A percentile compares a stretch with the other conserved stretches of the same genome.
These are phyloP conservation scores for Ganaspis sp. DNA, from an alignment of 1,140 invertebrate genomes.

Conservation along the genomic window DNA sequence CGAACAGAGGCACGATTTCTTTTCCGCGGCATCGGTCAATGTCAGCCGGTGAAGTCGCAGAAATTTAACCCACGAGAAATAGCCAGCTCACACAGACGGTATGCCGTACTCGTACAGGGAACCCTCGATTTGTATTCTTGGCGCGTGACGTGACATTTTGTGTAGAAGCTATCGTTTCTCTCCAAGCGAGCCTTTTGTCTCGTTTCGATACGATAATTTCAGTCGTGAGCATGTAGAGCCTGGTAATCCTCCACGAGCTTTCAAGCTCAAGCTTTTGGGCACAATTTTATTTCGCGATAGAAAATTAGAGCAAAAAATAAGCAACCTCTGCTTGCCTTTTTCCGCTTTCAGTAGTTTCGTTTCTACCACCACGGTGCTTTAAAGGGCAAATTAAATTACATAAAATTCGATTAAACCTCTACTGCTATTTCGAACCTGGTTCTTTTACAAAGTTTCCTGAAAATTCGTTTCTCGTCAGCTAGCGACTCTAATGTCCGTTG, in stretches of 20 bases:
- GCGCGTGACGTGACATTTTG: constrained; percentile 60
- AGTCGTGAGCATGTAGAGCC: constrained; percentile 39
- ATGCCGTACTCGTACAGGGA: constrained; percentile 58
- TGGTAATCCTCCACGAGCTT: constrained; percentile 38
- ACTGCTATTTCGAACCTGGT: constrained; percentile 30
- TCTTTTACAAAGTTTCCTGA: constrained; percentile 37
- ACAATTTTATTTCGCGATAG: constrained; percentile 67
- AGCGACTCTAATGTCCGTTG: not conserved
- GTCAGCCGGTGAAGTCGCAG: constrained; percentile 68
- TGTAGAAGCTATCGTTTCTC: constrained; percentile 60
- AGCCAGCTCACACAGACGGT: constrained; percentile 48
- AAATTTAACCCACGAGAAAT: constrained; percentile 70
- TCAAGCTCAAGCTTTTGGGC: constrained; percentile 51
- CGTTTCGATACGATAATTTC: constrained; percentile 63
- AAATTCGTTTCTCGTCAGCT: constrained; percentile 29
- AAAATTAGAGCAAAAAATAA: constrained; percentile 50
- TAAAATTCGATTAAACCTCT: constrained; percentile 68
- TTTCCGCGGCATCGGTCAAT: constrained; percentile 72
- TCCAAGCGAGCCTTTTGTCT: constrained; percentile 59
- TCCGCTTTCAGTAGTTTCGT: constrained; percentile 57
- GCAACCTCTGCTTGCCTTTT: constrained; percentile 43
- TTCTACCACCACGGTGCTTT: constrained; percentile 55
- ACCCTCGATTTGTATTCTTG: constrained; percentile 70
- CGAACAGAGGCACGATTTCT: constrained; percentile 64
- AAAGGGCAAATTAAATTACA: constrained; percentile 70